Base-by-base conservation (phyloP, 1,140 invertebrate genomes). In the Fopius arisanus region DNA sequence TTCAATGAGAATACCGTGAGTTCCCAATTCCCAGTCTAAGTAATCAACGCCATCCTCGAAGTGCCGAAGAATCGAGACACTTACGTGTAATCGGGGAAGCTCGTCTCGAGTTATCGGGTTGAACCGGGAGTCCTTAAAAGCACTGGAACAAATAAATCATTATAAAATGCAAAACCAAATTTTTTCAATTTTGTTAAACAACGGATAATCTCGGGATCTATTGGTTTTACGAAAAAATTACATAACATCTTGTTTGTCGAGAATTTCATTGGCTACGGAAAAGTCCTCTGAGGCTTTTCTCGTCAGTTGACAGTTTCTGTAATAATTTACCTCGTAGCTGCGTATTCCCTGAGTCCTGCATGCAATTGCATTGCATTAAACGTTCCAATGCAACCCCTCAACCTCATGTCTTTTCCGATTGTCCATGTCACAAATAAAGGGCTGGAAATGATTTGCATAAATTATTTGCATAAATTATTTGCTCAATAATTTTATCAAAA, bases 401-500 rank as follows among this genome's bases (percentile, higher is more conserved):
- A 89, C 70, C 95, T 91, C 84, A 94, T 92, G 82, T 98, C 97
- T 84, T 95, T 95, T 16, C 98, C 97, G 83, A 96, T 96, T 86
- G 96, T 96, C 98, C 98, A 99, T 71, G 98, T 99, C 29, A 99
- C 98, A 92, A 99, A 99, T 81, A 99, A 90, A 65, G 97, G 98
- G 89, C 97, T 98, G 90, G 72, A 93, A 94, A 88, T 72, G 78
- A 73, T 33, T 48, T 54, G 21, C 23, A 1, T 7, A 37, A 37
- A 37, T 37, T 2, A 37, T n/a, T n/a, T n/a, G 5, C 43, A 48
- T 16, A 10, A 16, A 48, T 48, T n/a, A n/a, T n/a, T n/a, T n/a
- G n/a, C n/a, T n/a, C n/a, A n/a, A n/a, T n/a, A n/a, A n/a, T n/a
- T n/a, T n/a, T n/a, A n/a, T n/a, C n/a, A n/a, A n/a, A n/a, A n/a